These are phyloP conservation scores for Brenthis hecate DNA, from an alignment of 2,888 invertebrate species.

Conservation along the genomic window DNA sequence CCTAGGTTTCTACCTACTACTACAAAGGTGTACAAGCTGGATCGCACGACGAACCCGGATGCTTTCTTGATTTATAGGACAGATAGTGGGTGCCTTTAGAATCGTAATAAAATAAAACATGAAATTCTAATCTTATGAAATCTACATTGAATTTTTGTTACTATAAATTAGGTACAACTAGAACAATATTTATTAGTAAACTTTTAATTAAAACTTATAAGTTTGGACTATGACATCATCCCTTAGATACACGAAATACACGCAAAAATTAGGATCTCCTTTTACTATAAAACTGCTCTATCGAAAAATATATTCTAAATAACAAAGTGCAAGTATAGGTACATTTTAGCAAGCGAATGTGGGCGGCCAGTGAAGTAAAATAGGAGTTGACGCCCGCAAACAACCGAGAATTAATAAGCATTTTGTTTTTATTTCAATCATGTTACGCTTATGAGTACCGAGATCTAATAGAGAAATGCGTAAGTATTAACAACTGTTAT, in stretches of 20 bases:
- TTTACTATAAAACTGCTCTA: too few species aligned
- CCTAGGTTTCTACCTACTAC: constrained; percentile 55
- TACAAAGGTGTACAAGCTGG: constrained; percentile 57
- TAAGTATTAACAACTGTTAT: neutral
- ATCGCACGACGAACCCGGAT: constrained; percentile 65
- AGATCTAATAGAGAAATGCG: neutral
- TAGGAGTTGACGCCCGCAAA: constrained; percentile 37
- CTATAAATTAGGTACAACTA: neutral
- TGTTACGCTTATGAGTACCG: constrained; percentile 11
- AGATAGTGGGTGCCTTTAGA: constrained; percentile 43
- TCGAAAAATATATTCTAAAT: constrained; percentile 13
- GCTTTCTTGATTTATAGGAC: constrained; percentile 45
- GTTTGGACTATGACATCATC: too few species aligned
- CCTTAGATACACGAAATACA: too few species aligned
- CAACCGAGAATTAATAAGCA: constrained; percentile 31
- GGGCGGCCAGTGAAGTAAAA: constrained; percentile 40
- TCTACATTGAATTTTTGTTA: neutral
- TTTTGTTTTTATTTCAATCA: constrained; percentile 32
- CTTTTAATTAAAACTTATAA: too few species aligned
- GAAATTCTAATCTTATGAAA: constrained; percentile 23
- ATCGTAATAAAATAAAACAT: constrained; percentile 37
- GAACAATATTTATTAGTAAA: too few species aligned
- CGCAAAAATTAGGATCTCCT: too few species aligned
- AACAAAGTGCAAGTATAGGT: constrained; percentile 15
- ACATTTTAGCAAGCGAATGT: constrained; percentile 27